phyloP scores from a whole-genome alignment of 2,113 vertebrate genomes.

The Onychorhynchus coronatus region DNA sequence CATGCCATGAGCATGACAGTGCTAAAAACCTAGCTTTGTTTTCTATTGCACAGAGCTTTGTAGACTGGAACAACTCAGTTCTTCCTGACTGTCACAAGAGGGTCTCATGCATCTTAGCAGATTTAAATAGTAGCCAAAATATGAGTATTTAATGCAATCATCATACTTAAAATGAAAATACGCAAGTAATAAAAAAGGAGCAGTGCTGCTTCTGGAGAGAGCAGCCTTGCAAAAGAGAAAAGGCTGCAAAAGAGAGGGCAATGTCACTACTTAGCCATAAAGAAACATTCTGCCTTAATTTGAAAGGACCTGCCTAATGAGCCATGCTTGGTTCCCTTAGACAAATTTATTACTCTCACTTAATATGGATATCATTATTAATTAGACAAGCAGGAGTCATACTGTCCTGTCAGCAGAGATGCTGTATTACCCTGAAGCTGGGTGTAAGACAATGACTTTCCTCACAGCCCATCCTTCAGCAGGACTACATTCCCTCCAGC shows the following conservation, averaged over 20 bases:
- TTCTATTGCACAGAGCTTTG: not conserved
- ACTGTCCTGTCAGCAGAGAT: conserved; percentile 15
- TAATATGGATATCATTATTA: conserved; percentile 53
- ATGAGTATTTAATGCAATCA: not conserved
- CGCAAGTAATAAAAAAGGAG: not conserved
- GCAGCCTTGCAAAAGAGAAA: not conserved
- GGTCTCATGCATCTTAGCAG: not conserved
- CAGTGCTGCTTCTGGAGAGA: not conserved
- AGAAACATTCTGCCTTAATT: conserved; percentile 25
- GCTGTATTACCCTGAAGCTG: conserved; percentile 16
- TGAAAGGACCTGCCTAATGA: conserved; percentile 48
- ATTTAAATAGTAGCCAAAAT: not conserved
- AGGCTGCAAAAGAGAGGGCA: not conserved
- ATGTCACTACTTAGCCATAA: not conserved
- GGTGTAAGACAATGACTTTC: not conserved
- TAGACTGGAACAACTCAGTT: not conserved
- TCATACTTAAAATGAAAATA: not conserved
- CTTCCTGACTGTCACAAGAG: not conserved
- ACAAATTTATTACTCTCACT: conserved; percentile 47
- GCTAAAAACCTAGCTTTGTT: not conserved
- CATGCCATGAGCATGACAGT: not conserved
- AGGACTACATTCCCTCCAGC: not conserved
- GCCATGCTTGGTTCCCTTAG: conserved; percentile 13
- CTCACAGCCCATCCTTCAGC: not conserved
- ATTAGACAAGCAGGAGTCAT: conserved; percentile 37